Evolutionary conservation across 2,113 vertebrate species (phyloP).

Genomic region (Candoia aspera): DNA sequence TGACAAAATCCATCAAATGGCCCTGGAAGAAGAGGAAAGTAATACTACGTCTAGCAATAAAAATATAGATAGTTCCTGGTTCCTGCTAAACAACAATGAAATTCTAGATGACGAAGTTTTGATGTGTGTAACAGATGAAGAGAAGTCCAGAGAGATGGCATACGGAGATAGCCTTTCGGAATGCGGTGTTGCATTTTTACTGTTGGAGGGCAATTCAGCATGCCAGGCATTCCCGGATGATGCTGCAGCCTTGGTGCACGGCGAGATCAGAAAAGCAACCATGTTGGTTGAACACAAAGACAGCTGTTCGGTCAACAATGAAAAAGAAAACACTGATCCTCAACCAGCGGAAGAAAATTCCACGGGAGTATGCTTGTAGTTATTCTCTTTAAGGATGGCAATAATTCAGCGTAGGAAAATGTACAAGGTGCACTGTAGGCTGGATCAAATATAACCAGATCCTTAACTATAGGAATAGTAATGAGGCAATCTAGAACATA

Average conservation of each 20-base stretch:
- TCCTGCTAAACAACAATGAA: not conserved
- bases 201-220: not conserved
- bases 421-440: not conserved
- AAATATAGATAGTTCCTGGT: not conserved
- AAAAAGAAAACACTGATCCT: not conserved
- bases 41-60: not conserved
- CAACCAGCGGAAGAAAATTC: not conserved
- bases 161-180: not conserved
- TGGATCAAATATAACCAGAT: not conserved
- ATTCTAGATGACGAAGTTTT: not conserved
- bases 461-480: not conserved
- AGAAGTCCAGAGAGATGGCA: not conserved
- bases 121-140: not conserved
- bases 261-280: not conserved
- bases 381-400: not conserved
- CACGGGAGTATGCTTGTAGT: not conserved
- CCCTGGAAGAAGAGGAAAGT: not conserved
- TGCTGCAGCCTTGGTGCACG: not conserved
- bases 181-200: not conserved
- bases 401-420: not conserved
- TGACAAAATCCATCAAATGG: not conserved
- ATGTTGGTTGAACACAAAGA: not conserved
- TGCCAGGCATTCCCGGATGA: not conserved
- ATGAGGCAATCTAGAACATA: not conserved
- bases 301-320: not conserved